phyloP scores from a whole-genome alignment of 2,797 vertebrate genomes.

The Paedocypris micromegethes region DNA sequence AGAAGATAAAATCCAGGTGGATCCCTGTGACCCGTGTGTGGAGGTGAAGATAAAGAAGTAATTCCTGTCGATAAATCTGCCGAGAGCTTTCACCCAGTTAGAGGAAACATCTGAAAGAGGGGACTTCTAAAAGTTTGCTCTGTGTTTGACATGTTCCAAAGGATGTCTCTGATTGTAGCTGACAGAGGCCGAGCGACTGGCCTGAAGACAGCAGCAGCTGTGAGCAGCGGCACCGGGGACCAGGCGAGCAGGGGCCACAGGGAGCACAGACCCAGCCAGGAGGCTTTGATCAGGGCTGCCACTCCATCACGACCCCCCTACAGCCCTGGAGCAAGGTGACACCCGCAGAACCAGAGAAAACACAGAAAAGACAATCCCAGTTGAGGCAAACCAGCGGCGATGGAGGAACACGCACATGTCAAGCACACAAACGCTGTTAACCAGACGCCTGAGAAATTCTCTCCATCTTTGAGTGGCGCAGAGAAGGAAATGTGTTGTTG shows the following conservation, averaged over 20 bases:
- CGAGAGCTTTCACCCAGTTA: too few species aligned
- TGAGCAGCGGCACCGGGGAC: slow-evolving; percentile 25
- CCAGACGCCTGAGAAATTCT: slow-evolving; percentile 24
- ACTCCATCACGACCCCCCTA: slow-evolving; percentile 11
- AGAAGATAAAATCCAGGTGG: too few species aligned
- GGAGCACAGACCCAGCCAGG: slow-evolving; percentile 31
- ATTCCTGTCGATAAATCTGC: too few species aligned
- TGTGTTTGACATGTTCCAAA: slow-evolving; percentile 20
- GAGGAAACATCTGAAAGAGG: too few species aligned
- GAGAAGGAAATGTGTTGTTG: too few species aligned
- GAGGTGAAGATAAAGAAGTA: too few species aligned
- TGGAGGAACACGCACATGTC: slow-evolving; percentile 25
- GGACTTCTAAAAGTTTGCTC: slow-evolving; percentile 5
- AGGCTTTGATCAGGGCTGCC: slow-evolving; percentile 27
- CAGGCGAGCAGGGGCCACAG: slow-evolving; percentile 19
- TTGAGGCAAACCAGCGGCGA: slow-evolving; percentile 17
- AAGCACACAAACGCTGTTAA: slow-evolving; percentile 21
- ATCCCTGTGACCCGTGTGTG: too few species aligned
- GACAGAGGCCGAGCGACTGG: slow-evolving; percentile 6
- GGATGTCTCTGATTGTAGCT: slow-evolving; percentile 38
- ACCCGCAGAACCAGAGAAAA: slow-evolving; percentile 11
- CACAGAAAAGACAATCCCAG: slow-evolving; percentile 16
- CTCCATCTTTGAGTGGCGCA: slow-evolving; percentile 11
- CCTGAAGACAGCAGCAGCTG: slow-evolving; percentile 30
- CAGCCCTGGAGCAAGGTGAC: slow-evolving; percentile 38